phyloP scores from a whole-genome alignment of 2,888 invertebrate genomes.

The Lampropteryx suffumata region DNA sequence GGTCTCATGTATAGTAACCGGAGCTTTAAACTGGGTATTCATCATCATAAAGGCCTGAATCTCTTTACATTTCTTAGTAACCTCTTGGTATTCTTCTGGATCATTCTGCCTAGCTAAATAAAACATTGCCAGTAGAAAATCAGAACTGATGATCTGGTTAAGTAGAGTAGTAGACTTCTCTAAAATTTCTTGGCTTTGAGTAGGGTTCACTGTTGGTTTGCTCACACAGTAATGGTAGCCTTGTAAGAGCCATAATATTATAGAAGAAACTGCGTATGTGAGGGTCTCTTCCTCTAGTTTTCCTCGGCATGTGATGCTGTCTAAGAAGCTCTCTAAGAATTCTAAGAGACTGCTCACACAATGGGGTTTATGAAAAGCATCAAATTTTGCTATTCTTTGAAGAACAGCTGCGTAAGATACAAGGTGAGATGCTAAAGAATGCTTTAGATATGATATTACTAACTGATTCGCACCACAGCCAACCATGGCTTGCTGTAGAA shows the following conservation, averaged over 20 bases:
- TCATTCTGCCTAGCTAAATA: constrained; percentile 92
- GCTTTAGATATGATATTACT: constrained; percentile 95
- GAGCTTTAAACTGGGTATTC: constrained; percentile 81
- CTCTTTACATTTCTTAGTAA: constrained; percentile 90
- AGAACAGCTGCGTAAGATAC: constrained; percentile 96
- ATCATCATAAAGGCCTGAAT: constrained; percentile 84
- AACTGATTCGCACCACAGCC: constrained; percentile 96
- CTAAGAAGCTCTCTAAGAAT: constrained; percentile 88
- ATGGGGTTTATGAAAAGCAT: constrained; percentile 92
- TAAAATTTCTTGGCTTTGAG: constrained; percentile 84
- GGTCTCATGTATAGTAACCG: constrained; percentile 82
- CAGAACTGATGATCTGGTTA: constrained; percentile 86
- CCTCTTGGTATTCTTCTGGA: constrained; percentile 84
- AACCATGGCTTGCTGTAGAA: constrained; percentile 96
- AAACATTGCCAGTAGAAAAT: constrained; percentile 91
- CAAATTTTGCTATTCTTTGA: constrained; percentile 94
- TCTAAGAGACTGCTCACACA: constrained; percentile 94
- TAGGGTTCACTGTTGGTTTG: constrained; percentile 70
- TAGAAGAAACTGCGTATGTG: constrained; percentile 91
- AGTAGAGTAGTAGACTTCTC: constrained; percentile 87
- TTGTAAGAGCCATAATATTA: constrained; percentile 91
- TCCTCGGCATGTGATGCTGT: constrained; percentile 86
- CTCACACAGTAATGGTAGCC: constrained; percentile 84
- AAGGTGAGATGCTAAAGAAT: constrained; percentile 94
- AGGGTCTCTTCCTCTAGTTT: constrained; percentile 94